Conservation (phyloP, 92 coral and sea anemone genomes). For the Diadumene lineata region DNA sequence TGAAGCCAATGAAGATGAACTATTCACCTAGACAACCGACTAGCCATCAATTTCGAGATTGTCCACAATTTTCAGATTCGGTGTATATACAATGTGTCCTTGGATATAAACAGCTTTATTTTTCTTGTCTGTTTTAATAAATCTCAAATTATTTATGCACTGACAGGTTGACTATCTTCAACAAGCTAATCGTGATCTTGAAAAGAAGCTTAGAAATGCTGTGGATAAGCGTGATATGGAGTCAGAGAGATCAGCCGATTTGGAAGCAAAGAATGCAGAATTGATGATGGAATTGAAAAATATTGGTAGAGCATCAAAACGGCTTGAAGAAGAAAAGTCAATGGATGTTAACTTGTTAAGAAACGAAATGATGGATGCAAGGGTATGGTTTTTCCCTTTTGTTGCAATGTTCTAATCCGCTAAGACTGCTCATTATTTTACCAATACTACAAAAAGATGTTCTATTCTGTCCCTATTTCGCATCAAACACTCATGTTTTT, state of each 20-base stretch:
- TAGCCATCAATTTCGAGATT: no score
- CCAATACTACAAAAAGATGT: no score
- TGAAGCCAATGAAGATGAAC: no score
- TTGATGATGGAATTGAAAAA: constrained; percentile 82
- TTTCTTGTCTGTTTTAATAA: neutral
- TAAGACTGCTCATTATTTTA: no score
- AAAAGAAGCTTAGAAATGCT: constrained; percentile 75
- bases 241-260: constrained; percentile 58
- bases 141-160: neutral
- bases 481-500: no score
- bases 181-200: constrained; percentile 96
- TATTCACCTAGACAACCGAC: no score
- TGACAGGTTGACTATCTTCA: constrained; percentile 93
- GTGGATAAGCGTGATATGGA: constrained; percentile 66
- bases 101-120: no score
- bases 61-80: no score
- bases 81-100: no score
- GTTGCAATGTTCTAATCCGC: no score
- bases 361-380: constrained; percentile 73
- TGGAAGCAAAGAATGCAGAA: constrained; percentile 83
- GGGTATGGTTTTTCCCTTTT: no score
- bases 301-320: constrained; percentile 67
- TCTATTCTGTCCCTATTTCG: no score
- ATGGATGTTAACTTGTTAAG: constrained; percentile 65
- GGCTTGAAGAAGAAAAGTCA: constrained; percentile 77